Base-by-base conservation (phyloP, 2,797 vertebrate genomes). In the Microctenopoma lineatum region DNA sequence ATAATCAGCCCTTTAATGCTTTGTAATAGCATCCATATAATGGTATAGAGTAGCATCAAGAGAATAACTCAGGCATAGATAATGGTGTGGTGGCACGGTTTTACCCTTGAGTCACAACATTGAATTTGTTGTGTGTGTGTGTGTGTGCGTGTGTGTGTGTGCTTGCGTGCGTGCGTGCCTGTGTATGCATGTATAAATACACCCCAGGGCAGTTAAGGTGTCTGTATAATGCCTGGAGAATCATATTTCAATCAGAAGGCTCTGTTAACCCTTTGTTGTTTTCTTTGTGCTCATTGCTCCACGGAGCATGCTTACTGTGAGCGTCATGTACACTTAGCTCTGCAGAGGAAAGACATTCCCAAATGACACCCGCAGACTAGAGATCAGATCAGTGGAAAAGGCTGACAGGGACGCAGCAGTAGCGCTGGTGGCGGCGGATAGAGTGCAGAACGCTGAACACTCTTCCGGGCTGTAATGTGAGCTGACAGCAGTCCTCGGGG, bases 91-190 rank as follows among this genome's bases (percentile, higher is more conserved):
- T 92, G 72, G 80, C 61, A 56, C 80, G 84, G 73, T 89, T 91
- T 93, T 93, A 93, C 89, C 90, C 92, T 93, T 93, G 90, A 92
- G 87, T 89, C 88, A 89, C 90, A 91, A 89, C 90, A 87, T 59
- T 84, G 81, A 75, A 82, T 89, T 88, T 90, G 86, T 87, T 91
- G 84, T 87, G 76, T 86, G 83, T 53, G 68, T 54, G 72, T 75
- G 75, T 54, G 68, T 38, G 60, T 34, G 54, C 13, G 56, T 48
- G 64, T 16, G 66, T 72, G 79, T 5, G 11, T 73, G 75, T n/a
- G n/a, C n/a, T n/a, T 38, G 56, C 44, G 61, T 16, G 66, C 70
- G 79, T 5, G 11, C 72, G 75, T 62, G 80, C 41, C 26, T 75
- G 77, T 81, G 81, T 84, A 70, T 78, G 84, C 65, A 74, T 88